Base-by-base conservation (phyloP, 2,113 vertebrate genomes). In the Microtus oregoni region DNA sequence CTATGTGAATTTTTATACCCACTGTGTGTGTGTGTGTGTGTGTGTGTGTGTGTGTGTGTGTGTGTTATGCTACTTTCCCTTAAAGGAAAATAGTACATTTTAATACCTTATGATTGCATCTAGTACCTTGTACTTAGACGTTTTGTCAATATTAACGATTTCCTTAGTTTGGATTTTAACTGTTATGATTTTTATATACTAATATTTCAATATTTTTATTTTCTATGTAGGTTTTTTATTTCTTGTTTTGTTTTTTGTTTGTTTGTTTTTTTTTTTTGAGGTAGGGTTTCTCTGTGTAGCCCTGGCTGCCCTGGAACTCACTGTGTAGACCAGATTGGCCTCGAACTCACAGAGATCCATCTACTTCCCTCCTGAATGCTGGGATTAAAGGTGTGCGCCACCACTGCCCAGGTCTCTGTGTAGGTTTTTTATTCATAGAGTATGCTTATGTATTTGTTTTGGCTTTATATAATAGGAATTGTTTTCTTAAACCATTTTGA, bases 341-440 rank as follows among this genome's bases (percentile, higher is more conserved):
- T 35, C 6, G 1, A 70, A 70, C 14, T 70, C 32, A 70, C 67
- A 70, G 68, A 70, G 68, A 70, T 70, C 68, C 32, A 70, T 19
- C 15, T 70, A 14, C 68, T 7, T 70, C 32, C 32, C 68, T 70
- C 6, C 68, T 7, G 68, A 70, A 15, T 70, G 68, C 68, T 70
- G 32, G 32, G 6, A 35, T 70, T 35, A 70, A 70, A 35, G 68
- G 68, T 3, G 6, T 70, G 32, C 6, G 6, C 32, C 14, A 35
- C 32, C 32, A 35, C 68, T 35, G 14, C 14, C 6, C 32, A 15
- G 5, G 13, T 70, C 68, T 89, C 58, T 86, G 41, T n/a, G 61
- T 85, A 26, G 90, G 58, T 47, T 85, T 96, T 96, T 58, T 58
- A 79, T n/a, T 92, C 5, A 92, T 85, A 91, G 50, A 83, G 41